A percentile compares a stretch with the other conserved stretches of the same genome.
Evolutionary conservation across 2,797 vertebrate species (phyloP).

Genomic region (Peromyscus melanophrys): DNA sequence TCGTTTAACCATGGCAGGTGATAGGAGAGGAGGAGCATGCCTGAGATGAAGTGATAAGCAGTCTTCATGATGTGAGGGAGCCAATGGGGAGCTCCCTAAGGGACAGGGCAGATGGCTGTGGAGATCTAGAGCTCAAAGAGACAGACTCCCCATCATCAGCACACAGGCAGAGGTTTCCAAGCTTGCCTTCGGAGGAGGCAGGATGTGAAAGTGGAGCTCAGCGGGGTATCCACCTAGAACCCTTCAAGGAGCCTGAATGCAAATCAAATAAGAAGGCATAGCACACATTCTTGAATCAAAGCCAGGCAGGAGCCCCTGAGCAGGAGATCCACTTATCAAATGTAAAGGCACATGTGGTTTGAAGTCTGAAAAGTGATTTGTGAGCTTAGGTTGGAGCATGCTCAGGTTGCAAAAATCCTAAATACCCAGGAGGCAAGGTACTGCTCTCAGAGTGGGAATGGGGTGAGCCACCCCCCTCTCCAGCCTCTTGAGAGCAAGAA

Average conservation of each 20-base stretch:
- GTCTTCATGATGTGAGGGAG: background rate
- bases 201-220: background rate
- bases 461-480: background rate
- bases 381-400: fast-evolving
- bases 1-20: background rate
- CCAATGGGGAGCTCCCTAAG: background rate
- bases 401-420: background rate
- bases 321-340: background rate
- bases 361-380: background rate
- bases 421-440: background rate
- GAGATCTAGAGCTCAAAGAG: background rate
- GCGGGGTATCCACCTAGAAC: too few species aligned
- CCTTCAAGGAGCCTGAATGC: background rate
- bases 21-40: background rate
- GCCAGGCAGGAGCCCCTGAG: background rate
- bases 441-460: background rate
- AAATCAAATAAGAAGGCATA: background rate
- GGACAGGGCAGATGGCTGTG: too few species aligned
- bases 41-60: background rate
- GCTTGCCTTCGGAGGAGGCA: too few species aligned
- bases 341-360: background rate
- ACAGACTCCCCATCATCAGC: background rate
- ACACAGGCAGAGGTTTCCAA: background rate
- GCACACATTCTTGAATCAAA: background rate
- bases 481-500: background rate